Evolutionary conservation across 2,113 vertebrate genomes (phyloP).

Genomic region (Diphyllodes magnificus): DNA sequence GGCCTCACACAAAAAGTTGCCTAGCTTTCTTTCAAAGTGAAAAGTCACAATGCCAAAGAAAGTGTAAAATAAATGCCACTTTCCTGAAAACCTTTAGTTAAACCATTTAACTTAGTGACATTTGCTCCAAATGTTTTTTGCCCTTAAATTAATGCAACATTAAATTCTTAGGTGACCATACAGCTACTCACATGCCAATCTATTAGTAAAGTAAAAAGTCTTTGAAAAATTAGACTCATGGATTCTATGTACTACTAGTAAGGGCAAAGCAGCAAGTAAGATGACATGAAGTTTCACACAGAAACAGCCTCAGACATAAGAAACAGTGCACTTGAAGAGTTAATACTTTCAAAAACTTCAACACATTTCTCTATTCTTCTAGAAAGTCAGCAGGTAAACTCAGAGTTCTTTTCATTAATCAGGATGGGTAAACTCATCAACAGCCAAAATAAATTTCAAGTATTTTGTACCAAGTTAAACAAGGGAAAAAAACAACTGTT

Average conservation of each 20-base stretch:
- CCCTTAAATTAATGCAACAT: neutral
- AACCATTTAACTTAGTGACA: neutral
- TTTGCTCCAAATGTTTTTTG: neutral
- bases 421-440: neutral
- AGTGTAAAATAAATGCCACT: neutral
- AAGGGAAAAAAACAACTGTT: rapidly evolving
- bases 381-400: neutral
- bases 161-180: neutral
- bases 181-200: neutral
- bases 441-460: neutral
- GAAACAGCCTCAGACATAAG: neutral
- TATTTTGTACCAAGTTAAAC: neutral
- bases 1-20: neutral
- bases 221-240: neutral
- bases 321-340: neutral
- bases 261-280: neutral
- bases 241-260: neutral
- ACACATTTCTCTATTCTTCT: neutral
- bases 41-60: neutral
- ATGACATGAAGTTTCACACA: neutral
- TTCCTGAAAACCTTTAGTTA: neutral
- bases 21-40: neutral
- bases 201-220: neutral
- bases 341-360: neutral
- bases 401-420: neutral